These are phyloP conservation scores for Sylvicola cinctus DNA, from an alignment of 2,888 invertebrate species.

Conservation along the genomic window DNA sequence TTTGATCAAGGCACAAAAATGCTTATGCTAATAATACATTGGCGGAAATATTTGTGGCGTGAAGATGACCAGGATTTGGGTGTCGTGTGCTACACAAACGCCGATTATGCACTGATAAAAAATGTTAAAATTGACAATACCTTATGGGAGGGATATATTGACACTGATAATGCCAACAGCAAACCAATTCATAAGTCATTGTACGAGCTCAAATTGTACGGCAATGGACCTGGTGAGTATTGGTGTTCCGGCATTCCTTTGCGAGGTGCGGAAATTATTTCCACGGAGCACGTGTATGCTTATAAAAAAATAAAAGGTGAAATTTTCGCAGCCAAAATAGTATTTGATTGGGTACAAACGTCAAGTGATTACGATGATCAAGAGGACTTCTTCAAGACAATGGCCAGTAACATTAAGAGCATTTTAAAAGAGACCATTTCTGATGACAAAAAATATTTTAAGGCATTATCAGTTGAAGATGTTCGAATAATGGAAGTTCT, in stretches of 20 bases:
- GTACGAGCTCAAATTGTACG: constrained; percentile 30
- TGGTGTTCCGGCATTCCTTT: constrained; percentile 40
- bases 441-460: too few relatives aligned
- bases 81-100: constrained; percentile 38
- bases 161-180: constrained; percentile 7
- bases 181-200: constrained; percentile 12
- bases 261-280: constrained; percentile 27
- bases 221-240: constrained; percentile 35
- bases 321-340: constrained; percentile 17
- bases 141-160: too few relatives aligned
- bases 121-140: constrained; percentile 25
- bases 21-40: constrained; percentile 31
- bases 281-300: constrained; percentile 30
- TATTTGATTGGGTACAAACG: constrained; percentile 12
- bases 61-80: constrained; percentile 26
- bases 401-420: background rate
- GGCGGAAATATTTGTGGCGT: constrained; percentile 32
- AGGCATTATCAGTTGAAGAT: too few relatives aligned
- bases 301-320: constrained; percentile 18
- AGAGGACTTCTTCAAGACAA: background rate
- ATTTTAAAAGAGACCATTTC: too few relatives aligned
- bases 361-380: background rate
- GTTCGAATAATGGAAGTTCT: constrained; percentile 33
- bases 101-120: constrained; percentile 28
- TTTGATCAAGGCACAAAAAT: constrained; percentile 11